These are phyloP conservation scores for Arrhopalites spinosus DNA, from an alignment of 2,888 invertebrate genomes.

Conservation along the genomic window DNA sequence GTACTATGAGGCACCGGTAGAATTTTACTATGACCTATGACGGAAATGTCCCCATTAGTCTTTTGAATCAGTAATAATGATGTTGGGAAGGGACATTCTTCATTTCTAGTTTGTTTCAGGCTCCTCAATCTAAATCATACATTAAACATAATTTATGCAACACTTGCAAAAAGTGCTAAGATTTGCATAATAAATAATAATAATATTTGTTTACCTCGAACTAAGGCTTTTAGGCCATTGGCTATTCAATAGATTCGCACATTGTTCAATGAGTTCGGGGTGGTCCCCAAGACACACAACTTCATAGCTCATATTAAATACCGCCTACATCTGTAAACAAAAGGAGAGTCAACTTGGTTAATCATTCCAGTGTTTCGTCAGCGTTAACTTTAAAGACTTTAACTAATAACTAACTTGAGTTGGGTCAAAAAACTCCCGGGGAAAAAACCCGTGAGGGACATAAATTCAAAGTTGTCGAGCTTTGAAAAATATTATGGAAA, in stretches of 20 bases:
- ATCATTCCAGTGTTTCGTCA: too few species aligned
- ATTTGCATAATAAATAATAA: too few species aligned
- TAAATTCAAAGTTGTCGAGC: too few species aligned
- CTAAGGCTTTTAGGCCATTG: constrained; percentile 85
- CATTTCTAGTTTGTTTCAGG: constrained; percentile 66
- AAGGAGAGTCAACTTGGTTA: too few species aligned
- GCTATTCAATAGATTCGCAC: constrained; percentile 78
- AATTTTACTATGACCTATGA: constrained; percentile 81
- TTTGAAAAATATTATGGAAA: too few species aligned
- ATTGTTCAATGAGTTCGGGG: constrained; percentile 61
- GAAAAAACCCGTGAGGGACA: neutral
- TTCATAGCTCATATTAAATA: constrained; percentile 47
- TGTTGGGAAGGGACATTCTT: constrained; percentile 55
- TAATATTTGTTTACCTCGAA: too few species aligned
- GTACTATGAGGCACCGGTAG: constrained; percentile 72
- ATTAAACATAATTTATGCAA: too few species aligned
- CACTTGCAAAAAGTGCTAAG: too few species aligned
- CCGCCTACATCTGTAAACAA: too few species aligned
- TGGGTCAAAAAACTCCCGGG: too few species aligned
- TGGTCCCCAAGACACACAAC: constrained; percentile 30
- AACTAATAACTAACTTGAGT: too few species aligned
- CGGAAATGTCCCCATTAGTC: constrained; percentile 58
- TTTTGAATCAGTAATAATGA: constrained; percentile 63
- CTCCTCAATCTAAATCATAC: constrained; percentile 66
- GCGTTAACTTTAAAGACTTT: neutral